Conservation (phyloP, 2,113 vertebrate genomes). For the Tupaia tana region DNA sequence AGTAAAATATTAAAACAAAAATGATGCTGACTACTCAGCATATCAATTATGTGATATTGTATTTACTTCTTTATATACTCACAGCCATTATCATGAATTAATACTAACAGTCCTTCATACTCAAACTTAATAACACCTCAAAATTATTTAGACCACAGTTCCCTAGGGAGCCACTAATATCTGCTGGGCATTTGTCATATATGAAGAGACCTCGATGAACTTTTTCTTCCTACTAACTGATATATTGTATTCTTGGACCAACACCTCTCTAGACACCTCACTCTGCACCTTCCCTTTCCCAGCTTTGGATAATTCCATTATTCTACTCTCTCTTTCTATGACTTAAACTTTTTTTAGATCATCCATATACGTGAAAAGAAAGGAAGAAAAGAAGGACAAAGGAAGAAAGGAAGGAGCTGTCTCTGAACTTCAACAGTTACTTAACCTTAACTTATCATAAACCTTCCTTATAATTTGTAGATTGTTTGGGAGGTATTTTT, state of each 20-base stretch:
- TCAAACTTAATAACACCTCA: not conserved
- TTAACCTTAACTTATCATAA: not conserved
- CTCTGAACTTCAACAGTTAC: not conserved
- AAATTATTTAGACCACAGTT: not conserved
- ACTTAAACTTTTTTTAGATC: not conserved
- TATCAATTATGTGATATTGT: not conserved
- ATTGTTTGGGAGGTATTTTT: not conserved
- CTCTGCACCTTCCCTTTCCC: too few species aligned
- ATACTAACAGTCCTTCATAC: not conserved
- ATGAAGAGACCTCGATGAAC: not conserved
- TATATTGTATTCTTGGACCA: not conserved
- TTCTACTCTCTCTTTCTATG: not conserved
- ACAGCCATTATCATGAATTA: not conserved
- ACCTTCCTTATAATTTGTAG: not conserved
- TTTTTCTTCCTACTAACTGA: not conserved
- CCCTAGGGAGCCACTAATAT: not conserved
- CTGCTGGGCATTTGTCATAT: not conserved
- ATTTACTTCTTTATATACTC: not conserved
- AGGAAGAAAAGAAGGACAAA: not conserved
- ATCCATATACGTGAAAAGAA: not conserved
- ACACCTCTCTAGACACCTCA: not conserved
- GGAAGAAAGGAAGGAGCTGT: too few species aligned
- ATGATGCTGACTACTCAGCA: not conserved
- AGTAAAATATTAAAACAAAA: not conserved
- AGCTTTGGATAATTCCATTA: accelerated